phyloP scores from a whole-genome alignment of 2,888 invertebrate species.

The Petrolisthes cinctipes region DNA sequence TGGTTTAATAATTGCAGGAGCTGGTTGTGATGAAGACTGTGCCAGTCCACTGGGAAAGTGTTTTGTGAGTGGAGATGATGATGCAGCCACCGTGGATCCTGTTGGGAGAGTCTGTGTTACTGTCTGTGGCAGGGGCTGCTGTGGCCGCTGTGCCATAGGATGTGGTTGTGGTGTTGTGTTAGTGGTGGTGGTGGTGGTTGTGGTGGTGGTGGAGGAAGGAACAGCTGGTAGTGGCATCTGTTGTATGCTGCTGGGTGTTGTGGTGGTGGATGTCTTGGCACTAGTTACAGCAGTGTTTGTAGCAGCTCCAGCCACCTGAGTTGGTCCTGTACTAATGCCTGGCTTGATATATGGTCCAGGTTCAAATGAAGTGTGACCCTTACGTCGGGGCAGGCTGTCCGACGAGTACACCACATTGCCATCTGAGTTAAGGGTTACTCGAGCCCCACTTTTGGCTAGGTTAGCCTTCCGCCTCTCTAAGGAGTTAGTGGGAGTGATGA shows the following conservation, averaged over 20 bases:
- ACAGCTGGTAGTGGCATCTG: slow-evolving; percentile 60
- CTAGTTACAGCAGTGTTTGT: slow-evolving; percentile 36
- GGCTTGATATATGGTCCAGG: slow-evolving; percentile 74
- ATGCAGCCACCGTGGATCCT: not conserved
- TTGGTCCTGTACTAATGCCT: slow-evolving; percentile 39
- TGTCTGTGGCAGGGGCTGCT: slow-evolving; percentile 49
- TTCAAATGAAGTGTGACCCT: slow-evolving; percentile 86
- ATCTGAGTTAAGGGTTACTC: slow-evolving; percentile 86
- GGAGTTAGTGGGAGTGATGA: slow-evolving; percentile 65
- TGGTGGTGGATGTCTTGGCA: slow-evolving; percentile 39
- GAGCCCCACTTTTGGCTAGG: slow-evolving; percentile 74
- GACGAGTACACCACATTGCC: slow-evolving; percentile 91
- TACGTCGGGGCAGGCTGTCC: slow-evolving; percentile 81
- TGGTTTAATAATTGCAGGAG: not conserved
- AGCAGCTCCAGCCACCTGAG: slow-evolving; percentile 41
- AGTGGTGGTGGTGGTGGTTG: slow-evolving; percentile 35
- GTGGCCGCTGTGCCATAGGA: slow-evolving; percentile 55
- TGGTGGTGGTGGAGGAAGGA: slow-evolving; percentile 38
- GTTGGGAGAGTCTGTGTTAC: slow-evolving; percentile 8
- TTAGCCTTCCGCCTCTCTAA: slow-evolving; percentile 64
- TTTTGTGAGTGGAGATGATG: slow-evolving; percentile 21
- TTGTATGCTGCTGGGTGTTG: slow-evolving; percentile 58
- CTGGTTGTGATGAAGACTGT: slow-evolving; percentile 33
- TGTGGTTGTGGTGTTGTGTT: slow-evolving; percentile 37
- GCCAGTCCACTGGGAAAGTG: slow-evolving; percentile 18